Conservation (phyloP, 2,888 invertebrate genomes). For the Pherbina coryleti region DNA sequence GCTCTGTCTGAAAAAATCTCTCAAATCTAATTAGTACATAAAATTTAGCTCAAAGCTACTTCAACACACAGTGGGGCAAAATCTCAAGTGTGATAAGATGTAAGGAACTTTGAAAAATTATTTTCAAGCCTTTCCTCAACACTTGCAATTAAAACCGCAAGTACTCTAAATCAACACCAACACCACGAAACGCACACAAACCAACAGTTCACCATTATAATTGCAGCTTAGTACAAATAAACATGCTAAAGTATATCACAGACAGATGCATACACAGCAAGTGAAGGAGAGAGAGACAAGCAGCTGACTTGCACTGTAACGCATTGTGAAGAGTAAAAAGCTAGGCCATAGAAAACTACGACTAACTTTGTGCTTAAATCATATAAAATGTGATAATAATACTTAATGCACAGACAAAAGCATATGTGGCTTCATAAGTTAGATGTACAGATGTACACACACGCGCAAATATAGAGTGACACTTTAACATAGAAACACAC, state of each 20-base stretch:
- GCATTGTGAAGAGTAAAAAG: not conserved
- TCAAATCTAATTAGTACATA: too few relatives aligned
- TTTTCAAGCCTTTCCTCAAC: conserved; percentile 9
- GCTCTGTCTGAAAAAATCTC: too few relatives aligned
- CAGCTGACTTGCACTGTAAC: not conserved
- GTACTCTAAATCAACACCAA: not conserved
- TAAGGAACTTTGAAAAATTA: not conserved
- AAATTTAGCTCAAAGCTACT: too few relatives aligned
- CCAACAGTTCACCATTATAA: not conserved
- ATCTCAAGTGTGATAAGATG: too few relatives aligned
- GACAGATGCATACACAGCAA: not conserved
- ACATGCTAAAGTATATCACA: not conserved
- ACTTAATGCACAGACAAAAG: conserved; percentile 34
- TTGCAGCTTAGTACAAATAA: not conserved
- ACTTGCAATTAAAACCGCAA: conserved; percentile 9
- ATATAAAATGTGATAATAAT: conserved; percentile 38
- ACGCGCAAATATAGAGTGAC: not conserved
- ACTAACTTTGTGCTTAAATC: conserved; percentile 34
- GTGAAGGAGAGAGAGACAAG: not conserved
- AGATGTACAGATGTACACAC: conserved; percentile 12
- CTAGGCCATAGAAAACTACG: conserved; percentile 1
- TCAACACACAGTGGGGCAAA: too few relatives aligned
- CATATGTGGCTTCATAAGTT: conserved; percentile 19
- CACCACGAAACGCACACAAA: not conserved
- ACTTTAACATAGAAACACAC: not conserved